Base-by-base conservation (phyloP, 1,140 invertebrate genomes). In the Carcinoscorpius rotundicauda region DNA sequence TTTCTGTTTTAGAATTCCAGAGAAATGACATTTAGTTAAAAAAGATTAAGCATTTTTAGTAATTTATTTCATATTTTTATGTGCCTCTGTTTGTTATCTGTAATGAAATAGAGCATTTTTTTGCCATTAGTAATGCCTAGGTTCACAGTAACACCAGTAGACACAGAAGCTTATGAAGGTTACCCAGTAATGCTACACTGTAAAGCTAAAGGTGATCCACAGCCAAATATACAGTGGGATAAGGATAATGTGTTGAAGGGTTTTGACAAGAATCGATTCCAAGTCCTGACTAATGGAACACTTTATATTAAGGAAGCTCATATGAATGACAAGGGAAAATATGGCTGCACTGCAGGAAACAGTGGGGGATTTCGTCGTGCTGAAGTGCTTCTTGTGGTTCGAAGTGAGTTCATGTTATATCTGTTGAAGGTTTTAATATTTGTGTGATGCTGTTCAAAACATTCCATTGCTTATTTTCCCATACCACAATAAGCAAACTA, bases 301-400 rank as follows among this genome's bases (percentile, higher is more conserved):
- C 78, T 97, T 29, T 80, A 84, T 58, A 86, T 96, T 52, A 82
- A 81, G n/a, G 85, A 87, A 70, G 87, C 87, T 4, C 83, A 85
- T 66, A 78, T 84, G 67, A 83, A 85, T 61, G 93, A 96, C 76
- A 83, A 87, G 69, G 93, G 89, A 58, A 84, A 84, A 68, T 97
- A 96, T 78, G 91, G 88, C 0, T 97, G 93, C 75, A 91, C 87
- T 1, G 92, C 91, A 29, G 93, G 93, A 49, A 96, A 91, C 75
- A 89, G 86, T 71, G 93, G 89, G 2, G 93, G 93, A 0, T 78
- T 93, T 29, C 87, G 87, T 71, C 78, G 91, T 59, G 85, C 87
- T 66, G 91, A 95, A 77, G 83, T 92, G 8, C 80, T 83, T 62
- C 78, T 97, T 3, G 78, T 85, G 69, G 90, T 96, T 4, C 84